Base-by-base conservation (phyloP, 1,140 invertebrate species). In the Drosophila ercepeae region DNA sequence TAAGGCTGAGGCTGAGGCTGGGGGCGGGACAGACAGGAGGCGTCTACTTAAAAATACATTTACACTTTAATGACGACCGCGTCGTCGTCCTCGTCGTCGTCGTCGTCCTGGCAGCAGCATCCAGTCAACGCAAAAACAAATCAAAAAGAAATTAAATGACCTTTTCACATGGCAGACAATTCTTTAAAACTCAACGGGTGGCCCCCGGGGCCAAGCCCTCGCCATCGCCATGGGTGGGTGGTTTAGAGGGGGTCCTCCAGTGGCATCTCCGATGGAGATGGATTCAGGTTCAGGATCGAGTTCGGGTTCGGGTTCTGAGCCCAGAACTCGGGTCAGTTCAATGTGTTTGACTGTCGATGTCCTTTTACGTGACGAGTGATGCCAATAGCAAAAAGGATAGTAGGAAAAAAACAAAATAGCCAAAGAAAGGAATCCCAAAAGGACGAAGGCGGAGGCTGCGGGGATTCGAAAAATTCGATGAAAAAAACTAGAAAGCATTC, bases 141-240 rank as follows among this genome's bases (percentile, higher is more conserved):
- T 88, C 82, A 88, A 88, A 88, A 88, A 88, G 82, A 89, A 89
- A 88, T 88, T 88, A 88, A 89, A 72, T 89, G 82, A 88, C 82
- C 82, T 88, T 88, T 88, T 89, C 78, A 82, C 76, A 69, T 86
- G 55, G 72, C 57, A 69, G 52, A 74, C 45, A 68, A 68, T 68
- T 53, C 64, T 68, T 68, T 68, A 68, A 68, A 32, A 67, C 64
- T 67, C 44, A 72, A 65, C 55, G 73, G 57, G 63, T 55, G 65
- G 63, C 41, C 65, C 48, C 48, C 61, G n/a, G 29, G 50, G 36
- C 51, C 44, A 39, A n/a, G 41, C 34, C 39, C 45, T 16, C 34
- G 25, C 21, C 18, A 39, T 16, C 34, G 25, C 21, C 18, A 39
- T 41, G 36, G 13, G 27, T 6, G 18, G 16, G 44, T 9, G 19